These are phyloP conservation scores for Mustela lutreola DNA, from an alignment of 2,113 vertebrate genomes.

Conservation along the genomic window DNA sequence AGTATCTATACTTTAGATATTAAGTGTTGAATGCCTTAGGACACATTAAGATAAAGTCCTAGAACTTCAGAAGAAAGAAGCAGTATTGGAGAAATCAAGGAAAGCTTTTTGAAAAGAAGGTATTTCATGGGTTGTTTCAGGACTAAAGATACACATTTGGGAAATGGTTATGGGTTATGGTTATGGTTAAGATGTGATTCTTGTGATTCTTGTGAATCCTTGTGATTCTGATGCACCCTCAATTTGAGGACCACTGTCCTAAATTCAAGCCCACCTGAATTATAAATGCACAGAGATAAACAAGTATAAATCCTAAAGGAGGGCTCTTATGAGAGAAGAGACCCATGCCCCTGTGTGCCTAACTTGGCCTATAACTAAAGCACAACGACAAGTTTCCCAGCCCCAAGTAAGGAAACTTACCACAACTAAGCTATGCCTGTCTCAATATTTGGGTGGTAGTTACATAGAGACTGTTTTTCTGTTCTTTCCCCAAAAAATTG, in stretches of 20 bases:
- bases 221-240: neutral
- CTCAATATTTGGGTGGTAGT: constrained; percentile 30
- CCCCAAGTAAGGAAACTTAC: neutral
- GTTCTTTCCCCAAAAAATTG: constrained; percentile 33
- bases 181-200: neutral
- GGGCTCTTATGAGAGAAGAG: neutral
- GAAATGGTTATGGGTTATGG: neutral
- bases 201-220: too few relatives aligned
- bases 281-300: neutral
- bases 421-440: neutral
- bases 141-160: neutral
- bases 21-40: neutral
- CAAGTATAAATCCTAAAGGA: neutral
- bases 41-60: neutral
- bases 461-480: neutral
- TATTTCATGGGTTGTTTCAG: neutral
- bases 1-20: neutral
- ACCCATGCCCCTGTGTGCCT: neutral
- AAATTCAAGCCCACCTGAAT: neutral
- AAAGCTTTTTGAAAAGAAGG: neutral
- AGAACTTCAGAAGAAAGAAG: neutral
- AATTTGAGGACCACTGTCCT: neutral
- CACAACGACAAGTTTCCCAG: neutral
- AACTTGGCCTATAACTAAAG: neutral
- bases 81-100: neutral